A percentile compares a stretch with the other conserved stretches of the same genome.
phyloP scores from a whole-genome alignment of 1,140 invertebrate species.

The Lepidurus arcticus region DNA sequence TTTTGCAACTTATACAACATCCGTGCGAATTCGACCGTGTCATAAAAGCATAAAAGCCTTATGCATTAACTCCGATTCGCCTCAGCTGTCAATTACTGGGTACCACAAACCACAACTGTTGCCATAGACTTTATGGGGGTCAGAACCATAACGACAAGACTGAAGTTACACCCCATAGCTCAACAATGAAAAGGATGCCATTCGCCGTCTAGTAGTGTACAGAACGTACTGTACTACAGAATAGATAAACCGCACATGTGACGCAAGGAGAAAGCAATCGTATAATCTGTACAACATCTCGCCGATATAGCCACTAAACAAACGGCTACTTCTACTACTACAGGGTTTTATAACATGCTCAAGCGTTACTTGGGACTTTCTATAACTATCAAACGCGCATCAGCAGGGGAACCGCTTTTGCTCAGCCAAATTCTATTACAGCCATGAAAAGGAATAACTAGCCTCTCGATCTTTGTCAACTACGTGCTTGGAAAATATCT shows the following conservation, averaged over 20 bases:
- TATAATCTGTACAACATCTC: neutral
- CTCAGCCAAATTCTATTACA: neutral
- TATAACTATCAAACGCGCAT: neutral
- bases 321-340: neutral
- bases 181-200: neutral
- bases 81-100: neutral
- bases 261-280: neutral
- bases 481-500: constrained; percentile 8
- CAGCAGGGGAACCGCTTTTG: neutral
- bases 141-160: neutral
- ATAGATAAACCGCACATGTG: neutral
- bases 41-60: constrained; percentile 16
- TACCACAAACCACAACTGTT: constrained; percentile 18
- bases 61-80: neutral
- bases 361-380: neutral
- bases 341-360: neutral
- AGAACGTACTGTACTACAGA: neutral
- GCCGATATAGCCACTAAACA: neutral
- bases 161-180: neutral
- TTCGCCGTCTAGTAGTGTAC: neutral
- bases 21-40: neutral
- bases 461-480: constrained; percentile 2
- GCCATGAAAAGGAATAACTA: constrained; percentile 1
- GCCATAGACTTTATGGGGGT: neutral
- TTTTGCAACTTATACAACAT: neutral